These are phyloP conservation scores for Dendroctonus ponderosae DNA, from an alignment of 1,140 invertebrate species.

Conservation along the genomic window DNA sequence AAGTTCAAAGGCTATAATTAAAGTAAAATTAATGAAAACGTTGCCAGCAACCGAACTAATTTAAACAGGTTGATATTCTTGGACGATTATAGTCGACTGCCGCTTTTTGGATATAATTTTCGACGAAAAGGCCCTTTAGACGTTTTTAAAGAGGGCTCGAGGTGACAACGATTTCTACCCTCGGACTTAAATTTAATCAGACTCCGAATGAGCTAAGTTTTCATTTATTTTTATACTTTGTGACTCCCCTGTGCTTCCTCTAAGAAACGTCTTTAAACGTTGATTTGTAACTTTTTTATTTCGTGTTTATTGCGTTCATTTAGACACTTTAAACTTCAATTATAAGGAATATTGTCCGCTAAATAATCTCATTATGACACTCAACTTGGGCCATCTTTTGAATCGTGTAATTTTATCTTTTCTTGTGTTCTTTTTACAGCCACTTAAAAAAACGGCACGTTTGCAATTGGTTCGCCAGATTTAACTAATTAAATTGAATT, in stretches of 20 bases:
- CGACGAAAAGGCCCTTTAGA: conserved; percentile 37
- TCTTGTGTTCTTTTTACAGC: conserved; percentile 21
- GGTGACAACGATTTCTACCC: conserved; percentile 40
- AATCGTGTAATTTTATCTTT: conserved; percentile 32
- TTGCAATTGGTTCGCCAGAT: too few species aligned
- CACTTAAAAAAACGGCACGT: conserved; percentile 6
- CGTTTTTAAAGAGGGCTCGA: conserved; percentile 39
- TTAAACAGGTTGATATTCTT: conserved; percentile 38
- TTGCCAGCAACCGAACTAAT: conserved; percentile 37
- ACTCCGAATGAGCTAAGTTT: conserved; percentile 45
- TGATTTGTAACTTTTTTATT: conserved; percentile 40
- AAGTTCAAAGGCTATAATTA: conserved; percentile 29
- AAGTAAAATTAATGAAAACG: conserved; percentile 37
- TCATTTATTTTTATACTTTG: conserved; percentile 47
- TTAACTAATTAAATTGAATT: too few species aligned
- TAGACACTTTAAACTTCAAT: conserved; percentile 40
- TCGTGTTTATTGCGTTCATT: conserved; percentile 38
- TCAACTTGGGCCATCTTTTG: conserved; percentile 23
- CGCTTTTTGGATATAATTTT: conserved; percentile 36
- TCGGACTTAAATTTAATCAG: conserved; percentile 46
- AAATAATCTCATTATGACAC: conserved; percentile 35
- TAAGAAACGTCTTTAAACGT: conserved; percentile 28
- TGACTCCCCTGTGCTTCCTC: conserved; percentile 31
- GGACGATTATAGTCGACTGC: conserved; percentile 32
- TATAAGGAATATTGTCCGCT: conserved; percentile 39